phyloP scores from a whole-genome alignment of 2,888 invertebrate genomes.

The Aproaerema taeniolella region DNA sequence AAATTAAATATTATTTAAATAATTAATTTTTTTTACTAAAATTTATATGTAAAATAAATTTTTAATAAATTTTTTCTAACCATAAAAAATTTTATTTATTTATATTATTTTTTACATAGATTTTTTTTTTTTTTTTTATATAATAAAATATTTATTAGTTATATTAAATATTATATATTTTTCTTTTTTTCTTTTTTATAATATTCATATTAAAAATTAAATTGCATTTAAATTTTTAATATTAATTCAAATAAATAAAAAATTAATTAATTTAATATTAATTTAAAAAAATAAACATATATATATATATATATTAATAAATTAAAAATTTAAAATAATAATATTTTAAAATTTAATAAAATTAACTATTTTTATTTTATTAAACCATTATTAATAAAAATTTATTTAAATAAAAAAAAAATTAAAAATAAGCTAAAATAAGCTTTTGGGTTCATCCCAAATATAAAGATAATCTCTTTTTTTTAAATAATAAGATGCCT shows the following conservation, averaged over 20 bases:
- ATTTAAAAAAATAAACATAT: no score
- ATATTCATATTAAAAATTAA: constrained; percentile 19
- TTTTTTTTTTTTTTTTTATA: constrained; percentile 48
- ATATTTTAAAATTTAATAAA: constrained; percentile 70
- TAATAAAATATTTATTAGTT: constrained; percentile 22
- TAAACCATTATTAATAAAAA: no score
- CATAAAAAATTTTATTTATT: constrained; percentile 59
- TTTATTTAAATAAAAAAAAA: no score
- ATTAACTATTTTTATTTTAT: no score
- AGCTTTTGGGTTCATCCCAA: constrained; percentile 81
- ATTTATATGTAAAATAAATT: no score
- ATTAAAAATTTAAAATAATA: constrained; percentile 30
- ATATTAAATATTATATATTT: constrained; percentile 23
- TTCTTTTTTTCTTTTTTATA: constrained; percentile 18
- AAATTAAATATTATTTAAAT: constrained; percentile 47
- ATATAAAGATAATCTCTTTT: constrained; percentile 63
- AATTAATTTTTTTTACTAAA: no score
- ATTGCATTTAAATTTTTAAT: no score
- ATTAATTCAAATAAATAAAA: no score
- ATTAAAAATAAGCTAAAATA: no score
- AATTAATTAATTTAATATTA: constrained; percentile 25
- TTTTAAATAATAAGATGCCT: constrained; percentile 71
- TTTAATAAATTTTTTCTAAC: constrained; percentile 63
- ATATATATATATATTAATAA: constrained; percentile 25
- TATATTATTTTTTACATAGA: no score